A percentile compares a stretch with the other conserved stretches of the same genome.
These are phyloP conservation scores for Drosophila lacertosa DNA, from an alignment of 1,140 invertebrate species.

Conservation along the genomic window DNA sequence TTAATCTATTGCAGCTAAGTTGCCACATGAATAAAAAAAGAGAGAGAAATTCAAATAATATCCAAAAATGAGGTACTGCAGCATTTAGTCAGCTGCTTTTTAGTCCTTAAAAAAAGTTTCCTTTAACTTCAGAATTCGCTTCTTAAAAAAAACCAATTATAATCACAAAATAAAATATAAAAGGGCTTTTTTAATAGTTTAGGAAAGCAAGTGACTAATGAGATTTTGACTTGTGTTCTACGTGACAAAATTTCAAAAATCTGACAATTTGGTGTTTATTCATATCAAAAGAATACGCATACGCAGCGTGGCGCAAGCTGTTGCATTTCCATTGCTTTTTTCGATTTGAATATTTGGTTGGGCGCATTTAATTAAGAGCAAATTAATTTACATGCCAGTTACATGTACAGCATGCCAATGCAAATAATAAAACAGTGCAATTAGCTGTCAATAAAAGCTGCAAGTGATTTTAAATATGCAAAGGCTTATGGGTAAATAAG, in stretches of 20 bases:
- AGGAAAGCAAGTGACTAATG: too few relatives aligned
- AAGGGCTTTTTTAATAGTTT: too few relatives aligned
- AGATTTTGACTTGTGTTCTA: too few relatives aligned
- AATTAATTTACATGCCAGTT: conserved; percentile 45
- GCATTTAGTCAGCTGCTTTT: too few relatives aligned
- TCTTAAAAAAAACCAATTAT: too few relatives aligned
- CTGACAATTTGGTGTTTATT: conserved; percentile 1
- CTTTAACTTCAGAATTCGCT: too few relatives aligned
- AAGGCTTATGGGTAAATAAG: neutral
- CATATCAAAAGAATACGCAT: conserved; percentile 36
- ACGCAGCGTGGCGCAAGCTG: conserved; percentile 20
- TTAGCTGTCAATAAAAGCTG: conserved; percentile 52
- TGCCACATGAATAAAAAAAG: too few relatives aligned
- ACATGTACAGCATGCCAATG: conserved; percentile 8
- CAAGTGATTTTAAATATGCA: conserved; percentile 5
- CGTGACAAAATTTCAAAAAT: too few relatives aligned
- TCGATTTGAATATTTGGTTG: neutral
- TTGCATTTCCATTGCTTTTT: neutral
- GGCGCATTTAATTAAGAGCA: conserved; percentile 54
- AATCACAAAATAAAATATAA: too few relatives aligned
- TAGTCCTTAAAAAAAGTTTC: too few relatives aligned
- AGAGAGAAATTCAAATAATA: too few relatives aligned
- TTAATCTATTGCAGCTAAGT: neutral
- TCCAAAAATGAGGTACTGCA: too few relatives aligned
- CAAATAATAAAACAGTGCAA: conserved; percentile 18